phyloP scores from a whole-genome alignment of 2,113 vertebrate species.

The Mastomys coucha region DNA sequence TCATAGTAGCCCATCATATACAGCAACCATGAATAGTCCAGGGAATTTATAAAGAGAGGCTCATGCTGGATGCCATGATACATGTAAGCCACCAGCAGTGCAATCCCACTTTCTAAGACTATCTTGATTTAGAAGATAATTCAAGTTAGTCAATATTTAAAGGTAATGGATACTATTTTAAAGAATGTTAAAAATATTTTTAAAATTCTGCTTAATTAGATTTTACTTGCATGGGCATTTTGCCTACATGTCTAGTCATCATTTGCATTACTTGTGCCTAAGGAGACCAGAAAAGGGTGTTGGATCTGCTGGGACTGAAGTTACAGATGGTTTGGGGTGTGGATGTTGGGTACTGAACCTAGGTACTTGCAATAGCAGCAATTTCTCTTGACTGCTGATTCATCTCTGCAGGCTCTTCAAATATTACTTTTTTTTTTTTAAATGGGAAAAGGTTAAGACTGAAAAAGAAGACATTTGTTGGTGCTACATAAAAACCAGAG shows the following conservation, averaged over 20 bases:
- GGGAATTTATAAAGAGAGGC: background rate
- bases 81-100: background rate
- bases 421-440: background rate
- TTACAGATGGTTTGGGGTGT: background rate
- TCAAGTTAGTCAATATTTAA: background rate
- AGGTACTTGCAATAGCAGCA: background rate
- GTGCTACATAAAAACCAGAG: background rate
- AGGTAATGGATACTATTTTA: background rate
- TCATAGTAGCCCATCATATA: background rate
- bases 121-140: background rate
- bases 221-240: background rate
- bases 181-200: background rate
- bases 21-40: background rate
- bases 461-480: background rate
- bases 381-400: background rate
- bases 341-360: background rate
- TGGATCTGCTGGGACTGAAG: background rate
- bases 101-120: background rate
- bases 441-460: background rate
- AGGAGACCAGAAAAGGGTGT: background rate
- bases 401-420: background rate
- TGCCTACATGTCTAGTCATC: background rate
- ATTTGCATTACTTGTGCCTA: background rate
- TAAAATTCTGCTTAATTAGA: background rate
- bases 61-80: background rate